Evolutionary conservation across 2,888 invertebrate genomes (phyloP), one percentile per base, ranked within the genome.

Genomic region (Linyphia triangularis): DNA sequence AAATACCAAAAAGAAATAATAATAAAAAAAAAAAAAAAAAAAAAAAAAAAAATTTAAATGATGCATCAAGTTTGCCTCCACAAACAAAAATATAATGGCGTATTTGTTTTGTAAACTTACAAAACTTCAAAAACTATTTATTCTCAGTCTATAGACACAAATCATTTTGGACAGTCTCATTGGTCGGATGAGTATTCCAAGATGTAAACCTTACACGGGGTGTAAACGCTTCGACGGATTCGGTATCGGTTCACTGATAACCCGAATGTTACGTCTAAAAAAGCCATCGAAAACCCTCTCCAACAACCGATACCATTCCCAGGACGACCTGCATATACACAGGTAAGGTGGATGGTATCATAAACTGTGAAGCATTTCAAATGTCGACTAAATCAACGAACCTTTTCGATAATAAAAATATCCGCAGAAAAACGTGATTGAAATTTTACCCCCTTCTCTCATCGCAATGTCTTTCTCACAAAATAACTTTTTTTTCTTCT

Each of bases 401-500:
- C 16, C 16, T 16, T 43, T 43, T 3, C 43, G 10, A 43, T 43
- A 43, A 16, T 43, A 16, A 43, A 43, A 43, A 9, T 43, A 33
- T 43, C 16, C 16, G 13, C 43, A 51, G 51, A 51, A 51, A 51
- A 51, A 51, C n/a, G 51, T 16, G 51, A 51, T 51, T 51, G 51
- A 43, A 43, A 70, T 70, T 51, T 70, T 51, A 43, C 26, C 43
- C 43, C 43, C 6, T 43, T 65, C n/a, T 43, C n/a, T 26, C 43
- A 43, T 24, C 24, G 43, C 26, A 70, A 70, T 70, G 24, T 43
- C 26, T 40, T 70, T 43, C 43, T 5, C 61, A 22, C n/a, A 61
- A 2, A 28, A 30, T 30, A 65, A 28, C 43, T 70, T 2, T 43
- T 67, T n/a, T n/a, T n/a, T n/a, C n/a, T n/a, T 33, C 67, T 70